Conservation (phyloP, 1,140 invertebrate species). For the Drosophila nigromelanica region DNA sequence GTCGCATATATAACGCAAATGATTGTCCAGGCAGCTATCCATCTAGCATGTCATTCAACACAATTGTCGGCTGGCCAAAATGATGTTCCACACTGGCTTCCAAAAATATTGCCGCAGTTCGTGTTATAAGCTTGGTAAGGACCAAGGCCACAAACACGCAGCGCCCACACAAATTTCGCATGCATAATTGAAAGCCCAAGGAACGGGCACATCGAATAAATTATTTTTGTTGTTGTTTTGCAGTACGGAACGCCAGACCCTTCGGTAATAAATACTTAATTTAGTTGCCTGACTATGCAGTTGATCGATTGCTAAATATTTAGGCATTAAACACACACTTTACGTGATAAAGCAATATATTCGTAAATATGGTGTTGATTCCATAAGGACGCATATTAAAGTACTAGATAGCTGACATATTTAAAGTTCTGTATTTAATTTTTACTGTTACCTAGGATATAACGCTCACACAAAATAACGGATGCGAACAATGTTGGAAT, state of each 20-base stretch:
- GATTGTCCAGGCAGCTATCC: slow-evolving; percentile 12
- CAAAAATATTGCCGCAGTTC: neutral
- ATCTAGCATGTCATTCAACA: slow-evolving; percentile 21
- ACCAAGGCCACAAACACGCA: slow-evolving; percentile 23
- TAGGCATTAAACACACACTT: neutral
- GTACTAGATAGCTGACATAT: too few relatives aligned
- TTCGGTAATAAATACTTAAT: slow-evolving; percentile 28
- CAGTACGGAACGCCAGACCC: neutral
- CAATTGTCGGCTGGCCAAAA: slow-evolving; percentile 8
- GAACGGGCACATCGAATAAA: slow-evolving; percentile 11
- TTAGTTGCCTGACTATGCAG: neutral
- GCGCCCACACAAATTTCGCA: slow-evolving; percentile 1
- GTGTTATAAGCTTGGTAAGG: neutral
- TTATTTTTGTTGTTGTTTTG: slow-evolving; percentile 7
- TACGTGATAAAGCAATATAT: neutral
- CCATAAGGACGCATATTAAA: too few relatives aligned
- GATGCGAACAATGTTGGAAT: too few relatives aligned
- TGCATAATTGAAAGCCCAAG: slow-evolving; percentile 36
- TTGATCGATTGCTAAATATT: slow-evolving; percentile 23
- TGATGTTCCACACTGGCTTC: slow-evolving; percentile 6
- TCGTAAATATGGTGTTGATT: neutral
- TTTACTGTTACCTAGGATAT: too few relatives aligned
- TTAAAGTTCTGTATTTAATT: too few relatives aligned
- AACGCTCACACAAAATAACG: too few relatives aligned
- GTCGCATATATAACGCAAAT: slow-evolving; percentile 19